Evolutionary conservation across 2,888 invertebrate species (phyloP).

Genomic region (Caenorhabditis virilis): DNA sequence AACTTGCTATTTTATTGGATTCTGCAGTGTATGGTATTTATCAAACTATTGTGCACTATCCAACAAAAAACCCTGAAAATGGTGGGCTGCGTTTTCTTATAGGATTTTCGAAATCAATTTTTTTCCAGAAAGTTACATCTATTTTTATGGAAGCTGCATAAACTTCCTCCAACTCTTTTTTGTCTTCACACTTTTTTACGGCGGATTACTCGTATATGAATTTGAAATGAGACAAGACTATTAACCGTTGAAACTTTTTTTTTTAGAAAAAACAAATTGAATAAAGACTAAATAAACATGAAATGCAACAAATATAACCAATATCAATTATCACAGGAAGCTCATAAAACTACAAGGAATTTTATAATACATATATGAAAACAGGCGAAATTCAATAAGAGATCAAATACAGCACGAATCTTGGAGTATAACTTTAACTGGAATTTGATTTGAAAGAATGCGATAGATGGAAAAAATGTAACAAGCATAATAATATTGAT

Average conservation of each 20-base stretch:
- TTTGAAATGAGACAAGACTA: background rate
- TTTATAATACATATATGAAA: background rate
- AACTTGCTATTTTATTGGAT: too few relatives aligned
- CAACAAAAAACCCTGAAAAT: background rate
- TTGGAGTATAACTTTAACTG: background rate
- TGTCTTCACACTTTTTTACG: background rate
- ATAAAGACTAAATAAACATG: too few relatives aligned
- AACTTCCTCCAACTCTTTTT: too few relatives aligned
- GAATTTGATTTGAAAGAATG: background rate
- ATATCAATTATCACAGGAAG: too few relatives aligned
- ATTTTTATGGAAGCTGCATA: too few relatives aligned
- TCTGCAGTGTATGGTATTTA: background rate
- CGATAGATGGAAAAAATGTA: background rate
- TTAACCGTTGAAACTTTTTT: background rate
- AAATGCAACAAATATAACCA: too few relatives aligned
- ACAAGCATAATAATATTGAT: background rate
- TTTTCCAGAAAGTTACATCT: background rate
- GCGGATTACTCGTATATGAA: background rate
- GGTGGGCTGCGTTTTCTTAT: too few relatives aligned
- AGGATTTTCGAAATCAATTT: background rate
- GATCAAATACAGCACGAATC: background rate
- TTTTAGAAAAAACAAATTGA: background rate
- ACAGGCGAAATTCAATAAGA: background rate
- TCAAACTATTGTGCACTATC: background rate
- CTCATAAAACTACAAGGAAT: background rate